phyloP scores from a whole-genome alignment of 2,888 invertebrate species.

The Chalcis sispes region DNA sequence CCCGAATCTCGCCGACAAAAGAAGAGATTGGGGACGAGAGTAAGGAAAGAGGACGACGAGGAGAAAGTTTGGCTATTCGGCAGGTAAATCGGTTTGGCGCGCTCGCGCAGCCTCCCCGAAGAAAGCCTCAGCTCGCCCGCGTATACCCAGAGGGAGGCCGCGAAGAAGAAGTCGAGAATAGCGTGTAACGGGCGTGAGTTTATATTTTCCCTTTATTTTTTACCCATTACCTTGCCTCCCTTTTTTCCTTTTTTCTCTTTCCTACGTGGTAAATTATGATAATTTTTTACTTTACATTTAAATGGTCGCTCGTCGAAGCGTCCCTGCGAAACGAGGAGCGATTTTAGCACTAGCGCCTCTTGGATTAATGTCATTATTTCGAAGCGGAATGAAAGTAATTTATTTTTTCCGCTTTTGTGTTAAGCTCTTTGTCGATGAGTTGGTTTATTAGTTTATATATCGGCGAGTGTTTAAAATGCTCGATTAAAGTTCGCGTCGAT shows the following conservation, averaged over 20 bases:
- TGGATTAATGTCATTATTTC: slow-evolving; percentile 30
- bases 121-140: background rate
- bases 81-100: slow-evolving; percentile 49
- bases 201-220: no score
- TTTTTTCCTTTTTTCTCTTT: no score
- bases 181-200: no score
- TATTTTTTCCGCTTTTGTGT: slow-evolving; percentile 17
- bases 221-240: no score
- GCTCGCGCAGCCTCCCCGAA: slow-evolving; percentile 9
- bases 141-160: background rate
- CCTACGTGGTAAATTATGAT: slow-evolving; percentile 53
- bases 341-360: slow-evolving; percentile 4
- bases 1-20: slow-evolving; percentile 37
- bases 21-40: slow-evolving; percentile 14
- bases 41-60: background rate
- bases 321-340: background rate
- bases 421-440: background rate
- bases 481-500: no score
- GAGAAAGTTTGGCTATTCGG: slow-evolving; percentile 47
- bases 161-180: no score
- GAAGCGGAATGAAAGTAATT: slow-evolving; percentile 22
- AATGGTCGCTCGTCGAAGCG: slow-evolving; percentile 25
- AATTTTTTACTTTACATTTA: slow-evolving; percentile 55
- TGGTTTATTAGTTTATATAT: no score
- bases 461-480: no score